Conservation (phyloP, 2,113 vertebrate genomes). For the Aegithalos caudatus region DNA sequence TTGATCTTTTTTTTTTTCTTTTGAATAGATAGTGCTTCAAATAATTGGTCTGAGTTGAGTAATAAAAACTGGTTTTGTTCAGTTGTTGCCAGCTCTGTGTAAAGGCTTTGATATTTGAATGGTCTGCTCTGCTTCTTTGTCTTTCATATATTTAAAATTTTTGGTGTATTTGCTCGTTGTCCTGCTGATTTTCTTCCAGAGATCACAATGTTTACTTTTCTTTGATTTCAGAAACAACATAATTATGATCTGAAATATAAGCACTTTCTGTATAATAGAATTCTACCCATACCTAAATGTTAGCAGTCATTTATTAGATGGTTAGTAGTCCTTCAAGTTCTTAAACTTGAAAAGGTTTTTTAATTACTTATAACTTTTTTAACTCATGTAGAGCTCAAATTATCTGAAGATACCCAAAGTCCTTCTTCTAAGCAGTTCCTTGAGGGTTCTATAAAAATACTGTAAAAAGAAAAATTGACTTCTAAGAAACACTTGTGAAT, state of each 20-base stretch:
- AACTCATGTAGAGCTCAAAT: neutral
- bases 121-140: neutral
- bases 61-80: neutral
- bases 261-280: neutral
- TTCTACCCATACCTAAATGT: neutral
- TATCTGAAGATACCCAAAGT: neutral
- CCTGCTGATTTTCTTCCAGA: neutral
- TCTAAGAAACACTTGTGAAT: neutral
- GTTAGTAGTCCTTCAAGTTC: neutral
- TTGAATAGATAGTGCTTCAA: neutral
- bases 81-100: neutral
- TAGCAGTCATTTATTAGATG: neutral
- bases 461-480: neutral
- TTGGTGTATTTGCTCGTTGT: neutral
- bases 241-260: neutral
- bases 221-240: neutral
- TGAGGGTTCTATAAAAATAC: neutral
- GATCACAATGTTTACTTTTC: neutral
- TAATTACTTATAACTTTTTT: neutral
- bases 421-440: neutral
- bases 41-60: neutral
- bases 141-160: neutral
- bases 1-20: neutral
- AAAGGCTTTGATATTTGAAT: neutral
- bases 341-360: neutral